Base-by-base conservation (phyloP, 2,888 invertebrate species). In the Graphium colonna region DNA sequence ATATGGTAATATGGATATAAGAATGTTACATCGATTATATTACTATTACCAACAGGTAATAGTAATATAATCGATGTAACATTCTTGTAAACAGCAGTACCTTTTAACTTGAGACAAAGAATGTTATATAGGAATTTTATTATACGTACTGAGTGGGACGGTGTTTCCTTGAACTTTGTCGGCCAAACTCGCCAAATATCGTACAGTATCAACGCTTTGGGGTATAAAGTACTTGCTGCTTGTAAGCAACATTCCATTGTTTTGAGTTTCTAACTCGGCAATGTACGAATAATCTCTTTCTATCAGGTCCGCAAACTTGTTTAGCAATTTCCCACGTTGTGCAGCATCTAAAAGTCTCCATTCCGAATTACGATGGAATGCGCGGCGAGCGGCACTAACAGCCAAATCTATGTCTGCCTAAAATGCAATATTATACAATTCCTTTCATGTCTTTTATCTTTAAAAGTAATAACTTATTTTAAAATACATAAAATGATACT, bases 321-420 rank as follows among this genome's bases (percentile, higher is more conserved):
- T 82, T 3, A 98, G 76, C 1, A 97, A 80, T 17, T 84, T 73
- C 0, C 96, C 96, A 48, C 97, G 91, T 26, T 92, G 82, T 0
- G 95, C 95, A 0, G 97, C 96, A 79, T 97, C 95, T 92, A 95
- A 92, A 0, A 92, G 92, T 54, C 97, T 90, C 95, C 95, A 96
- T 68, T 91, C 91, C 0, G 95, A 95, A 17, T 82, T 92, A 57
- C 77, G 90, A 67, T 91, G 88, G 71, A 96, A 96, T 0, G 96
- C 96, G 41, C 90, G 81, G 55, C 90, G 90, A 0, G 96, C 96
- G 3, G 96, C 95, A 46, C 91, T 77, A 0, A 96, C 95, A 0
- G 96, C 96, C 55, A 91, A 68, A 60, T 96, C 93, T 8, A 96
- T 91, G 69, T 96, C 96, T 12, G 91, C 93, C 84, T 92, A 40